phyloP scores from a whole-genome alignment of 2,113 vertebrate genomes.

The Pseudorasbora parva region DNA sequence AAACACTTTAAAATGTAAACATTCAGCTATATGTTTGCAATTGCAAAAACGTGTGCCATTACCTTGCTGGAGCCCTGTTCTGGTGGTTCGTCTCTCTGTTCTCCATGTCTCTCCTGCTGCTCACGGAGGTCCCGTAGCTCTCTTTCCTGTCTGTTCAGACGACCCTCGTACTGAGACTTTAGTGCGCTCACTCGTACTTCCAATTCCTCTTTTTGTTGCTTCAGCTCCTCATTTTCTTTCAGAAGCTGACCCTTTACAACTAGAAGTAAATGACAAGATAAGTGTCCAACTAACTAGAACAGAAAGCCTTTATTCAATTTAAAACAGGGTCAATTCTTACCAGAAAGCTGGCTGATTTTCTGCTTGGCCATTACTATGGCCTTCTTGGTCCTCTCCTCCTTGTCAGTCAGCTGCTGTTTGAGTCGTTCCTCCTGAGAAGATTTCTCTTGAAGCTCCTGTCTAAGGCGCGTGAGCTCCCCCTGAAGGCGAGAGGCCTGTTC shows the following conservation, averaged over 20 bases:
- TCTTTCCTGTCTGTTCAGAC: constrained; percentile 90
- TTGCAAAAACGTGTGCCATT: background rate
- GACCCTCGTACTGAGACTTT: constrained; percentile 94
- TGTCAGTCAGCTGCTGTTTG: constrained; percentile 89
- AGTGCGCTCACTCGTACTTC: constrained; percentile 93
- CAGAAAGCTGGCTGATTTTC: constrained; percentile 86
- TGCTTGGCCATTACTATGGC: constrained; percentile 88
- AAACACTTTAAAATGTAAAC: no score
- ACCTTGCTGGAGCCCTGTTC: constrained; percentile 91
- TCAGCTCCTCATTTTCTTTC: constrained; percentile 92
- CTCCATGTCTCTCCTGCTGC: constrained; percentile 92
- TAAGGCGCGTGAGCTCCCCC: constrained; percentile 82
- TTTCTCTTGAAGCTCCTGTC: constrained; percentile 91
- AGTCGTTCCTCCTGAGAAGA: constrained; percentile 85
- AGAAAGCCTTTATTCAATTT: background rate
- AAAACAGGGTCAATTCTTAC: constrained; percentile 66
- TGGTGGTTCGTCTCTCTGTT: constrained; percentile 89
- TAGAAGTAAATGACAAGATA: constrained; percentile 61
- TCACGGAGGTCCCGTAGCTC: constrained; percentile 86
- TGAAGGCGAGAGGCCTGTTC: constrained; percentile 86
- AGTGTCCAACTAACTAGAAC: background rate
- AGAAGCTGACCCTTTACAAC: constrained; percentile 86
- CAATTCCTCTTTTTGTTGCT: constrained; percentile 90
- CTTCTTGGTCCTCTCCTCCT: constrained; percentile 95
- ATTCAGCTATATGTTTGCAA: background rate